phyloP scores from a whole-genome alignment of 2,797 vertebrate genomes.

The Rhinogobio ventralis region DNA sequence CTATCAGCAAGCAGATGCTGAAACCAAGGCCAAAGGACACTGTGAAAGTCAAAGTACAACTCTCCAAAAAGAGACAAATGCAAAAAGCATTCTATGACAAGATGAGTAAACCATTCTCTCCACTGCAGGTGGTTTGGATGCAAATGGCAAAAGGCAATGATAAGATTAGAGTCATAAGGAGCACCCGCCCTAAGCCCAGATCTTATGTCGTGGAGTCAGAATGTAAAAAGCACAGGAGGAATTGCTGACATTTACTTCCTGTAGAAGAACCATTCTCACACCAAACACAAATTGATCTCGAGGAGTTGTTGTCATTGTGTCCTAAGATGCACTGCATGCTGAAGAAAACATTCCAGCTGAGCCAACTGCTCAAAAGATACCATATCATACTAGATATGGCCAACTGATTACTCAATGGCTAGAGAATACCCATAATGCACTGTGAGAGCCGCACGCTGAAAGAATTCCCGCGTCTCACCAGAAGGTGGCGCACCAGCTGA shows the following conservation, averaged over 20 bases:
- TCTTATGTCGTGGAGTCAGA: background rate
- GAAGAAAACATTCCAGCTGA: background rate
- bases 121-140: background rate
- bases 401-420: no score
- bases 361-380: background rate
- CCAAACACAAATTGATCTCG: background rate
- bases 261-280: background rate
- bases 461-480: no score
- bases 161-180: background rate
- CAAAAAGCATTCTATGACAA: background rate
- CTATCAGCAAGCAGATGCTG: background rate
- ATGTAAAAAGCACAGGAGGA: constrained; percentile 13
- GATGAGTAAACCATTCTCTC: background rate
- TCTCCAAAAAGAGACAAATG: background rate
- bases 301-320: background rate
- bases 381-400: background rate
- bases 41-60: background rate
- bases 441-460: no score
- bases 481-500: no score
- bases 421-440: no score
- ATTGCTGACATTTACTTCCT: background rate
- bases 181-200: background rate
- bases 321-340: background rate
- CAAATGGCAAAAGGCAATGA: background rate
- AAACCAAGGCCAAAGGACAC: background rate